Evolutionary conservation across 2,113 vertebrate genomes (phyloP).

Genomic region (Gila orcuttii): DNA sequence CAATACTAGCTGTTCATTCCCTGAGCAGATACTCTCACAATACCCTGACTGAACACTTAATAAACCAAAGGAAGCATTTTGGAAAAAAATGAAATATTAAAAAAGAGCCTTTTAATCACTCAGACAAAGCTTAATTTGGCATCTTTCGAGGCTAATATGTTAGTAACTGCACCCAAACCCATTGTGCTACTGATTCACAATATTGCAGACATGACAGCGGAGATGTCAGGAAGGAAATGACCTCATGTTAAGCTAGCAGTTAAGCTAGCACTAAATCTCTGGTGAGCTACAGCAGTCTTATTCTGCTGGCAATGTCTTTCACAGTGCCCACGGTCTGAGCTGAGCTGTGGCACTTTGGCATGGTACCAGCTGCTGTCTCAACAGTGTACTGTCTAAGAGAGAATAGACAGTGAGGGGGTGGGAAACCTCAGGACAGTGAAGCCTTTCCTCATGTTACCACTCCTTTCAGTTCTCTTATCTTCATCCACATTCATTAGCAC

Average conservation of each 20-base stretch:
- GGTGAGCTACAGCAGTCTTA: slow-evolving; percentile 1
- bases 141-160: neutral
- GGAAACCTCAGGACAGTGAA: slow-evolving; percentile 35
- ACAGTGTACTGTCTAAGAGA: slow-evolving; percentile 29
- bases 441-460: slow-evolving; percentile 32
- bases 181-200: slow-evolving; percentile 12
- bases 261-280: neutral
- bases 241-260: slow-evolving; percentile 10
- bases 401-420: slow-evolving; percentile 35
- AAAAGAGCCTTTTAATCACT: neutral
- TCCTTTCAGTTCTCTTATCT: slow-evolving; percentile 28
- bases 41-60: slow-evolving; percentile 6
- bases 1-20: slow-evolving; percentile 33
- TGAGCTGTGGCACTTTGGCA: slow-evolving; percentile 43
- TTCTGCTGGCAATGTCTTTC: slow-evolving; percentile 12
- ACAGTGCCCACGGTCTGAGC: slow-evolving; percentile 28
- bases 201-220: neutral
- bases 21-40: slow-evolving; percentile 1
- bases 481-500: slow-evolving; percentile 6
- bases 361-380: slow-evolving; percentile 29
- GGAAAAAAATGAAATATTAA: neutral
- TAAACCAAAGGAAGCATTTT: slow-evolving; percentile 19
- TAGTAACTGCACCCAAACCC: neutral
- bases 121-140: neutral
- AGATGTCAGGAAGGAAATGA: slow-evolving; percentile 37